These are phyloP conservation scores for Hesperia comma DNA, from an alignment of 2,888 invertebrate genomes.

Conservation along the genomic window DNA sequence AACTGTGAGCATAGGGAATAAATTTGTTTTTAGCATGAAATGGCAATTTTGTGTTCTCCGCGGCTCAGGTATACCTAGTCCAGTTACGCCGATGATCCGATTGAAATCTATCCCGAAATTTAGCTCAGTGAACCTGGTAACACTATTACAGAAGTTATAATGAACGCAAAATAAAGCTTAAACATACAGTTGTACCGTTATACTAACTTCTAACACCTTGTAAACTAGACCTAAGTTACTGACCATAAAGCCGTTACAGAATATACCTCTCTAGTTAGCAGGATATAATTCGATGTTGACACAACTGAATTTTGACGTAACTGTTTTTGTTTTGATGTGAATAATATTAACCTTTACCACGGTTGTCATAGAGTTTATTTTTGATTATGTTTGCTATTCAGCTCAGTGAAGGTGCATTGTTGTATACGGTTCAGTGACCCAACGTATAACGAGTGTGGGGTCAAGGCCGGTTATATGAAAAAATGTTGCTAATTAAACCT, in stretches of 20 bases:
- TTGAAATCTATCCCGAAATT: too few species aligned
- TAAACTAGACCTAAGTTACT: not conserved
- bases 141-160: not conserved
- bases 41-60: too few species aligned
- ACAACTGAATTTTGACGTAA: slow-evolving; percentile 32
- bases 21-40: too few species aligned
- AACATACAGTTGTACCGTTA: slow-evolving; percentile 20
- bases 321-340: slow-evolving; percentile 9
- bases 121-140: not conserved
- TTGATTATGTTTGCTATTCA: slow-evolving; percentile 9
- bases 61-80: too few species aligned
- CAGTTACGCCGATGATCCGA: too few species aligned
- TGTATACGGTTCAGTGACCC: slow-evolving; percentile 38
- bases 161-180: not conserved
- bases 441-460: slow-evolving; percentile 21
- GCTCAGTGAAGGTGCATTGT: slow-evolving; percentile 41
- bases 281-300: slow-evolving; percentile 31
- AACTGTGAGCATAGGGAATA: too few species aligned
- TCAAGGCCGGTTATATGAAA: slow-evolving; percentile 64
- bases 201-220: not conserved
- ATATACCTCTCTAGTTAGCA: not conserved
- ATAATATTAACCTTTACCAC: not conserved
- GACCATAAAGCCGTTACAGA: not conserved
- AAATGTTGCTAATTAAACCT: slow-evolving; percentile 45
- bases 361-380: slow-evolving; percentile 10